Evolutionary conservation across 53 echinoderm and acorn worm species (phyloP), one percentile per base, ranked within the genome.

Genomic region (Antedon mediterranea): DNA sequence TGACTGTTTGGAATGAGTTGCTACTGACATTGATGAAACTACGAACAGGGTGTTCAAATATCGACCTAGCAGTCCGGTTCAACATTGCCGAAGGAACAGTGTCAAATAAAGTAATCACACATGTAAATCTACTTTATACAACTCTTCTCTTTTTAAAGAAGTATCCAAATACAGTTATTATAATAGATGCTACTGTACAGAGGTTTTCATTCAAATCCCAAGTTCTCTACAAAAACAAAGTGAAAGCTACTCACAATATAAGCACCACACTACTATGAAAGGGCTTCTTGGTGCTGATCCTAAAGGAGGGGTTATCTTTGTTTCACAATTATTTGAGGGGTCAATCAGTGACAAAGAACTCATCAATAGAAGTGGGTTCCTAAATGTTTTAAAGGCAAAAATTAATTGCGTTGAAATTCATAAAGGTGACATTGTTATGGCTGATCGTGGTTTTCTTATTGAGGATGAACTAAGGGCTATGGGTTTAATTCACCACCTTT

Each of bases 401-500:
- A 57, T 57, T 15, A 11, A 18, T 18, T 57, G 57, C 23, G 57
- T 57, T 57, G 75, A 85, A 33, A 71, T 85, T 7, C 76, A 86
- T 31, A 84, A 86, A 33, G 90, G 87, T 7, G 90, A 90, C 73
- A 85, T 83, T 28, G 23, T 57, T 57, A 57, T 57, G 37, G 83
- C 86, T 27, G 81, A 89, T 71, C 31, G 84, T 2, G 89, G 81
- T 32, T 86, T 89, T 43, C 78, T 74, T 2, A 74, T 73, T 8
- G 71, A 30, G 28, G 84, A 37, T 37, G 57, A 71, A 31, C 44
- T 84, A 33, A 31, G 84, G 27, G 81, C 88, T 18, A 43, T 71
- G 14, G 88, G 88, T n/a, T 81, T 88, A 20, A 74, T 0, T 78
- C 82, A 15, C 88, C 88, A 74, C 81, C 84, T 31, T 81, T 88